Conservation (phyloP, 2,113 vertebrate species). For the Phainopepla nitens region DNA sequence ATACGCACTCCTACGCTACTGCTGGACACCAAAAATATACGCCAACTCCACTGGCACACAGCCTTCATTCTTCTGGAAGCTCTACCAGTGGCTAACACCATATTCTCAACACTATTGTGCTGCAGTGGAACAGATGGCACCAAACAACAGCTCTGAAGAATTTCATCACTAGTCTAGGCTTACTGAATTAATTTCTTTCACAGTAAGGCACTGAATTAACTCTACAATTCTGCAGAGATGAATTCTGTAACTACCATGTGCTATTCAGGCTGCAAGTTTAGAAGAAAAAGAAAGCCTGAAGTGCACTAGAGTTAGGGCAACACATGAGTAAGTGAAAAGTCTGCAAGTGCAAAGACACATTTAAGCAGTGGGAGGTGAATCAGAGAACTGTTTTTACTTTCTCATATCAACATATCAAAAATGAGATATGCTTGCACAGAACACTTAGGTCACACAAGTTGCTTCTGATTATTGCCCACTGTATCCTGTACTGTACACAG, state of each 20-base stretch:
- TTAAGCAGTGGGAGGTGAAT: neutral
- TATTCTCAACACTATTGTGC: neutral
- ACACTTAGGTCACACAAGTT: neutral
- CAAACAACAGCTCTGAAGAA: neutral
- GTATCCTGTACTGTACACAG: neutral
- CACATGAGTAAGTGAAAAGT: neutral
- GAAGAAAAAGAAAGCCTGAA: slow-evolving; percentile 5
- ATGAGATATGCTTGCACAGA: neutral
- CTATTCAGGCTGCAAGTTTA: neutral
- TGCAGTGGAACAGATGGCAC: neutral
- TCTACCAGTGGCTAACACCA: neutral
- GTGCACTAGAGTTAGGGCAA: neutral
- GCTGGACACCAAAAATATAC: neutral
- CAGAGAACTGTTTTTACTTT: neutral
- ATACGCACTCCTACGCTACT: neutral
- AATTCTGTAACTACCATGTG: neutral
- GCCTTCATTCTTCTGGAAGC: neutral
- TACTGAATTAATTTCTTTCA: neutral
- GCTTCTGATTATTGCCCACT: neutral
- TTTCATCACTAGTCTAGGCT: neutral
- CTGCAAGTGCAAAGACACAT: neutral
- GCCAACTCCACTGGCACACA: neutral
- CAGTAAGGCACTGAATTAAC: neutral
- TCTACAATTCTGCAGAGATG: neutral
- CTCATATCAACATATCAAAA: neutral